Evolutionary conservation across 2,888 invertebrate species (phyloP).

Genomic region (Schizotus pectinicornis): DNA sequence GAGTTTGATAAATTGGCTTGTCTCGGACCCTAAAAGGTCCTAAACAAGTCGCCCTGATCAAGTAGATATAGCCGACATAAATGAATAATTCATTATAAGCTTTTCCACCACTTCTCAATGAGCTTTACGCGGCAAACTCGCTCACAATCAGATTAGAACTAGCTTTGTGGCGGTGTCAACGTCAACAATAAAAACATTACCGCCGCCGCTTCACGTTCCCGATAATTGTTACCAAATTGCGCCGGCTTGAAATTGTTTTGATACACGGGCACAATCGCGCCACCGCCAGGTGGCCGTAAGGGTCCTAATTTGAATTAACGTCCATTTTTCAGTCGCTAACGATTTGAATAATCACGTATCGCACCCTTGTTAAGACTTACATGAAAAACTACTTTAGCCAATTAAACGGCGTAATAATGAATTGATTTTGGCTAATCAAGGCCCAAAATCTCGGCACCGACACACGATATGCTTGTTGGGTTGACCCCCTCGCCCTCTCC

Average conservation of each 20-base stretch:
- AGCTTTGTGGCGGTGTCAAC: too few relatives aligned
- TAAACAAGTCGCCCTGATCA: slow-evolving; percentile 10
- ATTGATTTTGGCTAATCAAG: slow-evolving; percentile 46
- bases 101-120: background rate
- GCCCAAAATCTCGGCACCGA: slow-evolving; percentile 38
- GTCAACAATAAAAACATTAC: too few relatives aligned
- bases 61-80: slow-evolving; percentile 8
- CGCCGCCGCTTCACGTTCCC: too few relatives aligned
- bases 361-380: slow-evolving; percentile 42
- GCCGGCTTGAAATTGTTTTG: too few relatives aligned
- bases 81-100: slow-evolving; percentile 11
- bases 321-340: slow-evolving; percentile 28
- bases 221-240: too few relatives aligned
- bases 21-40: slow-evolving; percentile 12
- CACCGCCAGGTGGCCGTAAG: too few relatives aligned
- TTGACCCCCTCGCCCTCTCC: slow-evolving; percentile 30
- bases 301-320: slow-evolving; percentile 24
- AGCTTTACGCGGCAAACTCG: too few relatives aligned
- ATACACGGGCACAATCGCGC: too few relatives aligned
- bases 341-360: slow-evolving; percentile 35
- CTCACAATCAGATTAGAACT: too few relatives aligned
- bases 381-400: slow-evolving; percentile 50
- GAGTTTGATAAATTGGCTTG: slow-evolving; percentile 13
- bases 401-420: slow-evolving; percentile 49
- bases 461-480: slow-evolving; percentile 46